Conservation (phyloP, 2,797 vertebrate species). For the Ctenopoma multispine region DNA sequence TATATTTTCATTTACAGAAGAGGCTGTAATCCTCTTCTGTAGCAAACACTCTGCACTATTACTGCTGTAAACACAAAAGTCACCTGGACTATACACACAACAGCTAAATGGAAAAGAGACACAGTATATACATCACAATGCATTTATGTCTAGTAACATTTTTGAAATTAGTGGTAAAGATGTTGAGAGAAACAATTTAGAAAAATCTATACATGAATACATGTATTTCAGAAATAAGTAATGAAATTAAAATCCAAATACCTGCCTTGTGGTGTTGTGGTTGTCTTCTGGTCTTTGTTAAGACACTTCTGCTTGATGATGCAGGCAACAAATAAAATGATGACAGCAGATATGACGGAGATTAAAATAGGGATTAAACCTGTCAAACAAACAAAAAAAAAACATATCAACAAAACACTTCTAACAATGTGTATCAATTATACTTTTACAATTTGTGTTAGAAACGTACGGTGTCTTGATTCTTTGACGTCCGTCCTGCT, state of each 20-base stretch:
- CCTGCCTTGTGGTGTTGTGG: slow-evolving; percentile 16
- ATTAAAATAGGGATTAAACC: background rate
- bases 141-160: too few species aligned
- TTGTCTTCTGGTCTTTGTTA: background rate
- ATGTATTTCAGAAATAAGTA: background rate
- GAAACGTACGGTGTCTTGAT: background rate
- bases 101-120: too few species aligned
- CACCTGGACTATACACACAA: too few species aligned
- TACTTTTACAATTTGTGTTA: rapidly evolving
- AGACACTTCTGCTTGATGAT: background rate
- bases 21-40: too few species aligned
- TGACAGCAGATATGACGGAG: rapidly evolving
- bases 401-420: too few species aligned
- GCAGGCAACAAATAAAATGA: rapidly evolving
- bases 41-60: too few species aligned
- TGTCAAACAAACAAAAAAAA: background rate
- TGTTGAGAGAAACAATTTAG: background rate
- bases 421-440: background rate
- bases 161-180: background rate
- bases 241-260: background rate
- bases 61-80: too few species aligned
- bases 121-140: too few species aligned
- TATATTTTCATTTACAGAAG: too few species aligned
- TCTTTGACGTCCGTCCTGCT: too few species aligned
- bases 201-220: background rate